Conservation (phyloP, 1,140 invertebrate genomes). For the Tetranychus urticae region DNA sequence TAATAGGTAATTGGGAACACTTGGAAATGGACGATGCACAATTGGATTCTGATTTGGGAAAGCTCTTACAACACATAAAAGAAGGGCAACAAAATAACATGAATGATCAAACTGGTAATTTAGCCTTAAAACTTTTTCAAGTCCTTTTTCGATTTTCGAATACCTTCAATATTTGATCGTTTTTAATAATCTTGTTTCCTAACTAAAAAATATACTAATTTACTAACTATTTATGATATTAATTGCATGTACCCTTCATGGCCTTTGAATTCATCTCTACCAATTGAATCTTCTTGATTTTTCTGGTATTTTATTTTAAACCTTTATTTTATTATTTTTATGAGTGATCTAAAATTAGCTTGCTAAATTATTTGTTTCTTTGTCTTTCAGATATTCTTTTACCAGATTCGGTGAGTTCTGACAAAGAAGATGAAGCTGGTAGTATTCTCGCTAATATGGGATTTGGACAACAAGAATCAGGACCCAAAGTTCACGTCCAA, state of each 20-base stretch:
- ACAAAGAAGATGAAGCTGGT: constrained; percentile 15
- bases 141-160: neutral
- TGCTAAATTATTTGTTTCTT: too few relatives aligned
- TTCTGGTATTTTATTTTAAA: too few relatives aligned
- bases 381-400: constrained; percentile 8
- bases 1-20: constrained; percentile 7
- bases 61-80: constrained; percentile 69
- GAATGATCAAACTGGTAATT: constrained; percentile 19
- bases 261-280: too few relatives aligned
- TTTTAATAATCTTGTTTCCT: too few relatives aligned
- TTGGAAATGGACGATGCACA: constrained; percentile 70
- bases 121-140: neutral
- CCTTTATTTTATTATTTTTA: too few relatives aligned
- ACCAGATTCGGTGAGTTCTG: constrained; percentile 17
- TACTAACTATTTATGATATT: neutral
- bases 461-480: neutral
- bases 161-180: too few relatives aligned
- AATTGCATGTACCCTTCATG: too few relatives aligned
- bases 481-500: constrained; percentile 19
- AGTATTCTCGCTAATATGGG: neutral
- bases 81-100: constrained; percentile 66
- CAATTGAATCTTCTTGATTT: too few relatives aligned
- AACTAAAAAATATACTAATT: neutral
- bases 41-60: constrained; percentile 73
- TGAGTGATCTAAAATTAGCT: too few relatives aligned